Conservation (phyloP, 2,888 invertebrate species). For the Mactromeris polynyma region DNA sequence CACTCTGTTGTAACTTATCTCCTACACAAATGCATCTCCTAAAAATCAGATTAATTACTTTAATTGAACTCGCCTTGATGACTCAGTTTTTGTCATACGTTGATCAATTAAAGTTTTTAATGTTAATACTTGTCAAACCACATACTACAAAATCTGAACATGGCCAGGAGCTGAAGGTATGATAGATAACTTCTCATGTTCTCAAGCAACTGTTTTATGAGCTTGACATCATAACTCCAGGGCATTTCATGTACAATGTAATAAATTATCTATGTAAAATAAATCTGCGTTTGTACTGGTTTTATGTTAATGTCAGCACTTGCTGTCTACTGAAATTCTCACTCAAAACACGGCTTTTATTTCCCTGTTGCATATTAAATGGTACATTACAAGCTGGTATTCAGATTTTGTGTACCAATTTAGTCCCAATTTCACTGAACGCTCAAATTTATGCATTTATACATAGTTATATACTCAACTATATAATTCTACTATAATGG, state of each 20-base stretch:
- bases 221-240: background rate
- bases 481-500: too few species aligned
- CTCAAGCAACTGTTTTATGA: background rate
- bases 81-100: too few species aligned
- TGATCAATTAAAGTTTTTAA: background rate
- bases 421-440: too few species aligned
- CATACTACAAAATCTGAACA: background rate
- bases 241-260: background rate
- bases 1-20: too few species aligned
- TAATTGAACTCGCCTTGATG: background rate
- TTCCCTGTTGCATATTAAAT: too few species aligned
- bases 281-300: too few species aligned
- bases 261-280: background rate
- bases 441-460: too few species aligned
- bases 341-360: background rate
- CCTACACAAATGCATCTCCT: background rate
- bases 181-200: background rate
- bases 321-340: background rate
- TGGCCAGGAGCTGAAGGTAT: background rate
- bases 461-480: too few species aligned
- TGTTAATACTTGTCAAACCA: background rate
- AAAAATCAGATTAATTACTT: background rate
- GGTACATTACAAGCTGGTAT: too few species aligned
- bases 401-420: too few species aligned
- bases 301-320: background rate